Conservation (phyloP, 2,797 vertebrate species). For the Trichosurus vulpecula region DNA sequence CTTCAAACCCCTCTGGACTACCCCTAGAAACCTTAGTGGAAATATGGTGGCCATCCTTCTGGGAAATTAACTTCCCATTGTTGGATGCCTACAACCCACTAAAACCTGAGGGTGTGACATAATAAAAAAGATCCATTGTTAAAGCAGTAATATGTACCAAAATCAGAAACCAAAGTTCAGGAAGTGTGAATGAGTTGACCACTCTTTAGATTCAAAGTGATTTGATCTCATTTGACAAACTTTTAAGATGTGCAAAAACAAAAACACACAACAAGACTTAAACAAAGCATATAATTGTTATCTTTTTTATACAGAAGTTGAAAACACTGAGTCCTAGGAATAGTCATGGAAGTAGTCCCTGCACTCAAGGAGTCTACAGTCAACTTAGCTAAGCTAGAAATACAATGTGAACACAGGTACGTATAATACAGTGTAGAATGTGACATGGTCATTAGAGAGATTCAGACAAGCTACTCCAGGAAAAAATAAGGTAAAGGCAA, state of each 20-base stretch:
- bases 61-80: background rate
- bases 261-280: background rate
- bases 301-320: background rate
- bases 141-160: background rate
- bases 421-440: background rate
- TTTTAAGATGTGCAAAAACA: background rate
- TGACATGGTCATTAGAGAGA: background rate
- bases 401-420: too few species aligned
- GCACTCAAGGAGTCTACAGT: background rate
- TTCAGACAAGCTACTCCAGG: background rate
- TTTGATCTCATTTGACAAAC: background rate
- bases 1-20: background rate
- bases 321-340: background rate
- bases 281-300: background rate
- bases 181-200: background rate
- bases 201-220: background rate
- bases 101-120: background rate
- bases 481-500: background rate
- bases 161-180: background rate
- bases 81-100: background rate
- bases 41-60: background rate
- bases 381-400: too few species aligned
- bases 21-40: background rate
- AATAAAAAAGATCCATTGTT: background rate
- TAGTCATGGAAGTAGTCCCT: background rate